Percentiles rank a stretch among this genome's conserved stretches.
These are phyloP conservation scores for Pipistrellus nathusii DNA, from an alignment of 2,797 vertebrate genomes.

Conservation along the genomic window DNA sequence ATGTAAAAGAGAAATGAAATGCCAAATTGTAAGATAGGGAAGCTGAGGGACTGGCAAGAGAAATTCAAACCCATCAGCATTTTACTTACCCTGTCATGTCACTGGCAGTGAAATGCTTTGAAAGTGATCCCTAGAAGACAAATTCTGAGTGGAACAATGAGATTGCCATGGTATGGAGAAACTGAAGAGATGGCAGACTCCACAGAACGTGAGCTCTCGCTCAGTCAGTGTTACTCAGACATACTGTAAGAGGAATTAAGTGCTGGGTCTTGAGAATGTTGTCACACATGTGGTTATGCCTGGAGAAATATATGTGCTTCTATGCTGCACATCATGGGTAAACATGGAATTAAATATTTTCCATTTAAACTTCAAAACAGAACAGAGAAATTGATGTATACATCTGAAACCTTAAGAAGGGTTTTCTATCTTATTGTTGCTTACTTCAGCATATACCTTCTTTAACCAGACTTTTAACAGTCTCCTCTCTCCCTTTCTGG, in stretches of 20 bases:
- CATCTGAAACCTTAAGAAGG: neutral
- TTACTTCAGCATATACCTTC: neutral
- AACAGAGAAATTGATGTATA: neutral
- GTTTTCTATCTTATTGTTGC: neutral
- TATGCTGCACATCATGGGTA: neutral
- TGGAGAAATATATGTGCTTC: neutral
- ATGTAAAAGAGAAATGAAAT: neutral
- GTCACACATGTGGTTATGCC: neutral
- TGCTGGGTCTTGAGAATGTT: neutral
- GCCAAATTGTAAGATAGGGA: neutral
- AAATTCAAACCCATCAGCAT: neutral
- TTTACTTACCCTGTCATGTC: conserved; percentile 40
- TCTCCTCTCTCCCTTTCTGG: too few species aligned
- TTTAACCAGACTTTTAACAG: neutral
- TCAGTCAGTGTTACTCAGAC: neutral
- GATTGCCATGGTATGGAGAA: conserved; percentile 44
- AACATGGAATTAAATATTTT: conserved; percentile 11
- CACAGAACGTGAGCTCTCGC: neutral
- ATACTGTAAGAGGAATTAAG: neutral
- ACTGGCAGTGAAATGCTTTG: conserved; percentile 57
- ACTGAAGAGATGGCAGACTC: neutral
- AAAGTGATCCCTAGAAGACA: conserved; percentile 43
- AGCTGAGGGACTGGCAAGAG: neutral
- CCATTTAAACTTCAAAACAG: neutral
- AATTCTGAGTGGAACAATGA: conserved; percentile 42